Percentiles rank a stretch among this genome's conserved stretches.
These are phyloP conservation scores for Nanorana parkeri DNA, from an alignment of 2,113 vertebrate genomes.

Conservation along the genomic window DNA sequence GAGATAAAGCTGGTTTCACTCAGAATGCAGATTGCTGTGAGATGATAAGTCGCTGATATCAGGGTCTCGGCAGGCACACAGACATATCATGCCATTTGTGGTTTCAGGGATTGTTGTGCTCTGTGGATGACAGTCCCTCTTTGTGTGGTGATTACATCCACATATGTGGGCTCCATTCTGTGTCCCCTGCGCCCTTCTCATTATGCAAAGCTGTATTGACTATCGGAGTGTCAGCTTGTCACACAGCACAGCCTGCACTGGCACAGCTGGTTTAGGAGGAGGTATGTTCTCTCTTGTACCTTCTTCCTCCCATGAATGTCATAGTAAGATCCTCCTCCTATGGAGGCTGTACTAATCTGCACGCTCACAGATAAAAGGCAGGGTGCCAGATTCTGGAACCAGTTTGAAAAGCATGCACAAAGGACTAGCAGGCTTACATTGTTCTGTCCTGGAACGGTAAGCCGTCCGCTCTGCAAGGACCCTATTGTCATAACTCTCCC, in stretches of 20 bases:
- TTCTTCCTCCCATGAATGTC: neutral
- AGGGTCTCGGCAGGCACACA: too few relatives aligned
- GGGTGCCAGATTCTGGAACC: neutral
- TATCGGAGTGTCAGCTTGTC: neutral
- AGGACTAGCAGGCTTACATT: slow-evolving; percentile 77
- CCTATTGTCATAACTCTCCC: neutral
- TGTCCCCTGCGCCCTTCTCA: neutral
- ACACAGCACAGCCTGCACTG: slow-evolving; percentile 30
- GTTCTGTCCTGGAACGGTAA: slow-evolving; percentile 89
- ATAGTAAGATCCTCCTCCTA: slow-evolving; percentile 24
- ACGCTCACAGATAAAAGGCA: slow-evolving; percentile 41
- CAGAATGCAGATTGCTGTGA: too few relatives aligned
- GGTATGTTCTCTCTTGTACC: slow-evolving; percentile 17
- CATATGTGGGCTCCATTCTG: neutral
- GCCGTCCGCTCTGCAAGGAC: slow-evolving; percentile 43
- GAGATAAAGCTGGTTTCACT: too few relatives aligned
- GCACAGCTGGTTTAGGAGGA: slow-evolving; percentile 18
- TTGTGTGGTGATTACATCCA: neutral
- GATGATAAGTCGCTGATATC: too few relatives aligned
- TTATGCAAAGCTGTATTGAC: neutral
- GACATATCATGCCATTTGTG: neutral
- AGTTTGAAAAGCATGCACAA: slow-evolving; percentile 76
- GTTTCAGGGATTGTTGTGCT: neutral
- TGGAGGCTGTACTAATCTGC: slow-evolving; percentile 6
- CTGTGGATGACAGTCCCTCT: neutral